Evolutionary conservation across 2,797 vertebrate species (phyloP), one percentile per base, ranked within the genome.

Genomic region (Syngnathus acus): DNA sequence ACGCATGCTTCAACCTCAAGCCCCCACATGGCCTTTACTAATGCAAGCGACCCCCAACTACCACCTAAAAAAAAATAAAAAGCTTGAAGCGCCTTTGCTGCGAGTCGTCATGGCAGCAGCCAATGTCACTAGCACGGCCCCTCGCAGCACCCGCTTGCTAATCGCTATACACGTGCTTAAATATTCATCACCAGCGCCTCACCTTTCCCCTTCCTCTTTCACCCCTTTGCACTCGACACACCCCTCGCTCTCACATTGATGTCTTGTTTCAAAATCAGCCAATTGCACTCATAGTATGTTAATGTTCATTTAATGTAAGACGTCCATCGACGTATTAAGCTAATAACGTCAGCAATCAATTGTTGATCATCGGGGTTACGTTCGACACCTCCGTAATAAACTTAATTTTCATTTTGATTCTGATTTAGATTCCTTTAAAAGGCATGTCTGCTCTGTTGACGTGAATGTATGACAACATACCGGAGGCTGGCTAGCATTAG

Each of bases 51-150:
- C 89, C 92, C 88, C 83, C 89, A 53, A 53, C n/a, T 1, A 4
- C 51, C 9, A 6, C 53, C 21, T 19, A n/a, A 51, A 51, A 51
- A 51, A 3, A 50, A n/a, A 37, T 8, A 32, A 14, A 37, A 8
- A 57, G 17, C 6, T 2, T 6, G 11, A 21, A 26, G 4, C 60
- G 6, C 5, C 39, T 60, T 60, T 92, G 88, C 90, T 87, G 88
- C 87, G 90, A 90, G 90, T 90, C 91, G 85, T 86, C 86, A 82
- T 89, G 84, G 89, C 89, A 85, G 93, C 88, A 87, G 89, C 91
- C 92, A 92, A 92, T 93, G 93, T 95, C 92, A 92, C 91, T 93
- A 93, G 93, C 92, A 91, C 89, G 88, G 89, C 89, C 90, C 89
- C 90, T 88, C 90, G 87, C 89, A 86, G 83, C 88, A 86, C 87